Evolutionary conservation across 1,140 invertebrate genomes (phyloP).

Genomic region (Armadillidium nasatum): DNA sequence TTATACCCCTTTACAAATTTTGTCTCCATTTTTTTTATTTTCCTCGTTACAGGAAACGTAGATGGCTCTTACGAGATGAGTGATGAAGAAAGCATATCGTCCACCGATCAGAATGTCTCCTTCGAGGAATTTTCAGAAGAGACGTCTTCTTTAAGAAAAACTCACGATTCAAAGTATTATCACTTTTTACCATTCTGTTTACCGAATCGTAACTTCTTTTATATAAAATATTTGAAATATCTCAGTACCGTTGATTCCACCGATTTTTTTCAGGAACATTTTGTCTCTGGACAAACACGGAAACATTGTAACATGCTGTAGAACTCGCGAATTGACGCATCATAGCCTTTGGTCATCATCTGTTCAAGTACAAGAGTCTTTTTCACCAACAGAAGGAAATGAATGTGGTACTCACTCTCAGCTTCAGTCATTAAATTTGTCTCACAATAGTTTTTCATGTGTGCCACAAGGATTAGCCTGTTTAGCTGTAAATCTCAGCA

Average conservation of each 20-base stretch:
- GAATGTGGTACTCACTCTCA: conserved; percentile 52
- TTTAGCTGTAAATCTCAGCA: conserved; percentile 73
- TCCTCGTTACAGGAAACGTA: background rate
- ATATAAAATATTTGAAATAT: too few species aligned
- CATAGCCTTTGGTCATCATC: conserved; percentile 68
- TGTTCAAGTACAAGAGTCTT: conserved; percentile 53
- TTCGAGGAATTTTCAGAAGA: conserved; percentile 31
- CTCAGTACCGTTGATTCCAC: too few species aligned
- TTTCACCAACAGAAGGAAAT: conserved; percentile 33
- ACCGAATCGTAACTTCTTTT: too few species aligned
- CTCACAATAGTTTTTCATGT: conserved; percentile 81
- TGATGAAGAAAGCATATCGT: conserved; percentile 38
- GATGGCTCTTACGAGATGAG: conserved; percentile 34
- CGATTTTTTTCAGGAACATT: conserved; percentile 24
- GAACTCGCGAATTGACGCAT: conserved; percentile 55
- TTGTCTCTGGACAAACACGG: conserved; percentile 41
- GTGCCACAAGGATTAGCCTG: conserved; percentile 85
- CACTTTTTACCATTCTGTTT: too few species aligned
- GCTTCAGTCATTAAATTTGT: conserved; percentile 72
- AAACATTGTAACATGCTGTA: conserved; percentile 42
- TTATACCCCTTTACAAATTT: too few species aligned
- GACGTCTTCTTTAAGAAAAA: conserved; percentile 31
- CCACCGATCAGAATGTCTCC: conserved; percentile 32
- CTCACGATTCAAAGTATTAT: conserved; percentile 37
- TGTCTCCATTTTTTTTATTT: too few species aligned